Base-by-base conservation (phyloP, 2,113 vertebrate genomes). In the Tragulus kanchil region DNA sequence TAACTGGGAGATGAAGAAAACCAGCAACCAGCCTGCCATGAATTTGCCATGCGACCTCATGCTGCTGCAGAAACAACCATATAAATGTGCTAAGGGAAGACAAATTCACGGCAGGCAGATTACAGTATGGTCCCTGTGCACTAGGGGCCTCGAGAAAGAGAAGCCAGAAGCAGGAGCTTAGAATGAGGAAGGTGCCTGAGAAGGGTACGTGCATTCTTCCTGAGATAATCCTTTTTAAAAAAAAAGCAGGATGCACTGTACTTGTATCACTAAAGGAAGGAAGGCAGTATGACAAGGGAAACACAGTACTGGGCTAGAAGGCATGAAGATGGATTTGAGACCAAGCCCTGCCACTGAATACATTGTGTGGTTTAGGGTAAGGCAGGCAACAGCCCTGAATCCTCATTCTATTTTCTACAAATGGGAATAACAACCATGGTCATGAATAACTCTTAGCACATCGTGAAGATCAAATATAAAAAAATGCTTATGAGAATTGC, bases 51-150 rank as follows among this genome's bases (percentile, higher is more conserved):
- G 59, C 79, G 61, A 85, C 16, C 61, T 92, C 91, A 95, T 54
- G 71, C 59, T 83, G 36, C 6, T 69, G 50, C 79, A 97, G 89
- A 95, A 97, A 93, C 25, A 93, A 89, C 36, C 54, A 42, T 56
- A 89, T 88, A 67, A 89, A 95, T 90, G 87, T 96, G 87, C 94
- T 92, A 89, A 95, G 75, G 86, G 91, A 84, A 96, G 91, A 96
- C 67, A 96, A 65, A 93, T 90, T 95, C 89, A 17, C 89, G 92
- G 86, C 87, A 97, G 65, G 56, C 79, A 92, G 48, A 91, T 56
- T 78, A 85, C 2, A 90, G 69, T 50, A 36, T 82, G 50, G n/a
- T 42, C 31, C 17, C 50, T 25, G 48, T 12, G 50, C 28, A 56
- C 13, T 54, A 64, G 25, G 71, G 58, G 21, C 31, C 83, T 52